Percentiles rank a stretch among this genome's conserved stretches.
phyloP scores from a whole-genome alignment of 2,113 vertebrate genomes.

The Cacatua alba region DNA sequence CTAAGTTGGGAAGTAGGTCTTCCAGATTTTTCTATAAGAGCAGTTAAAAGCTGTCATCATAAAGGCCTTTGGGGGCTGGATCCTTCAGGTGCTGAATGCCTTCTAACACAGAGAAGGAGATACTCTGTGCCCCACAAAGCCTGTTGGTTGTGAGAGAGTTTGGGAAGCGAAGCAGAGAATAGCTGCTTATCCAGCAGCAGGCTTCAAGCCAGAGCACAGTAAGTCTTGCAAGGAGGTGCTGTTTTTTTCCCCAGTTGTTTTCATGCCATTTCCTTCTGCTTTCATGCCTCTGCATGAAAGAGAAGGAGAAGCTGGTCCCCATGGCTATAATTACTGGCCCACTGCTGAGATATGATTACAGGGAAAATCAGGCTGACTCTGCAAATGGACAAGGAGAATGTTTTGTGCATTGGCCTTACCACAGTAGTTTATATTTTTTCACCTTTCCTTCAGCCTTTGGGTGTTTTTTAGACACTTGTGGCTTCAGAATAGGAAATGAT shows the following conservation, averaged over 20 bases:
- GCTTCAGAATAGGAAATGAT: not conserved
- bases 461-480: not conserved
- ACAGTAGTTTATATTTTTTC: not conserved
- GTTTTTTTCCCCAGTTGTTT: not conserved
- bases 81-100: not conserved
- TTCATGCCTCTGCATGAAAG: slow-evolving; percentile 16
- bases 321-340: slow-evolving; percentile 11
- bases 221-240: not conserved
- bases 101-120: not conserved
- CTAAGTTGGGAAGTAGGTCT: not conserved
- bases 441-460: not conserved
- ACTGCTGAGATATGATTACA: slow-evolving; percentile 26
- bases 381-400: not conserved
- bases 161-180: not conserved
- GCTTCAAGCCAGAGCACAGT: not conserved
- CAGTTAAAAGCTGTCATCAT: not conserved
- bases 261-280: not conserved
- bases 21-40: not conserved
- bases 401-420: not conserved
- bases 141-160: not conserved
- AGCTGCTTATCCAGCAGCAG: not conserved
- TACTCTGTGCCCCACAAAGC: not conserved
- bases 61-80: not conserved
- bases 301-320: not conserved
- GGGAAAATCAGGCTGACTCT: not conserved